Percentiles rank a stretch among this genome's conserved stretches.
Conservation (phyloP, 53 echinoderm and acorn worm genomes). For the Glandiceps talaboti region DNA sequence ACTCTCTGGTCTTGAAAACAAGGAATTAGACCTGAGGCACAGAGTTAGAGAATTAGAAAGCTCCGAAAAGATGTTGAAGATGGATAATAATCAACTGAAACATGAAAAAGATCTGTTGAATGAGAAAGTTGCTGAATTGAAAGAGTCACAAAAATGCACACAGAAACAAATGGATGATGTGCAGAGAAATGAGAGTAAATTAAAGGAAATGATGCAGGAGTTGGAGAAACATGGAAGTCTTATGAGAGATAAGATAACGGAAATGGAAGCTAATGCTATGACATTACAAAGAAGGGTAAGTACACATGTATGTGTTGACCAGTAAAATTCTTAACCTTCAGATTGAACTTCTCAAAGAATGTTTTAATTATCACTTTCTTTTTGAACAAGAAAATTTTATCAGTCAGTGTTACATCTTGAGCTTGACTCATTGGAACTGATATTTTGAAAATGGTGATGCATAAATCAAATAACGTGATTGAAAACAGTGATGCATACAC, state of each 20-base stretch:
- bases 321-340: too few relatives aligned
- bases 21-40: background rate
- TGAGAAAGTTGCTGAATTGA: conserved; percentile 35
- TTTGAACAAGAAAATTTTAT: too few relatives aligned
- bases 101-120: conserved; percentile 56
- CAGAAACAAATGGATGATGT: conserved; percentile 37
- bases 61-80: conserved; percentile 25
- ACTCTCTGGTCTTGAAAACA: background rate
- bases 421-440: too few relatives aligned
- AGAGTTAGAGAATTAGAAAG: background rate
- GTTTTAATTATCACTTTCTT: too few relatives aligned
- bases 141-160: conserved; percentile 26
- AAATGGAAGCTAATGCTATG: conserved; percentile 21
- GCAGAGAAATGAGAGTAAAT: conserved; percentile 18
- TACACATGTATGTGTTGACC: too few relatives aligned
- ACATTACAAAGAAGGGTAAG: conserved; percentile 32
- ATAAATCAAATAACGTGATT: too few relatives aligned
- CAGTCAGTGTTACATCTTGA: too few relatives aligned
- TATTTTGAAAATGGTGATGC: too few relatives aligned
- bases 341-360: too few relatives aligned
- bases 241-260: conserved; percentile 25
- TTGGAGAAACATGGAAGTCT: conserved; percentile 27
- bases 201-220: conserved; percentile 4
- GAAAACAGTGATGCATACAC: too few relatives aligned
- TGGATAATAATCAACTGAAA: conserved; percentile 50